Evolutionary conservation across 1,140 invertebrate genomes (phyloP), one percentile per base, ranked within the genome.

Genomic region (Pogonomyrmex barbatus): DNA sequence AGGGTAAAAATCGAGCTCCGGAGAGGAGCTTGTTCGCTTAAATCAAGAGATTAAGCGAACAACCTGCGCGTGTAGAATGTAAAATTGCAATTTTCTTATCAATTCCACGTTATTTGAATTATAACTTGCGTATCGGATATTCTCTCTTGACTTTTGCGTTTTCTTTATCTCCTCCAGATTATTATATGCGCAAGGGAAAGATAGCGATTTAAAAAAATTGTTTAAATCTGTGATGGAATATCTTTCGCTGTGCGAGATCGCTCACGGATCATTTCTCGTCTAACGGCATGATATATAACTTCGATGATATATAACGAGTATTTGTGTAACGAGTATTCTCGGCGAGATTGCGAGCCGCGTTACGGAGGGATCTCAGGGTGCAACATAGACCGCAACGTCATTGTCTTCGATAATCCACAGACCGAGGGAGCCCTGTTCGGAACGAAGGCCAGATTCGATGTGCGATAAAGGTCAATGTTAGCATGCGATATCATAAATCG

Each of bases 401-500:
- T 50, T 45, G 54, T 39, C 75, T 63, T 42, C 9, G 52, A 45
- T 70, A 56, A 60, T 75, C 79, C 54, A 39, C 39, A 39, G 39
- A 6, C 24, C 42, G 10, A 67, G 47, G 50, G 52, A 47, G 67
- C 24, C 36, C 54, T 24, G 24, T 24, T 36, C 68, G 68, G 45
- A 52, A 73, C 14, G 79, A 71, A 82, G 79, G 67, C 17, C 52
- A 24, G 52, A 70, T 45, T 14, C 30, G 42, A 60, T 42, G 24
- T 45, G 50, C 52, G 54, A 24, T 33, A 87, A 82, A 88, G 89
- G 88, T 89, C 86, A 90, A 82, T 86, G 82, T 77, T 73, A 42
- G 33, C 56, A 36, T 24, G 9, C 50, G 82, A 83, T 50, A 50
- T 87, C 88, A 45, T 89, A 87, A 89, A 89, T 90, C 89, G 86